Conservation (phyloP, 1,140 invertebrate genomes). For the Trypoxylus dichotomus region DNA sequence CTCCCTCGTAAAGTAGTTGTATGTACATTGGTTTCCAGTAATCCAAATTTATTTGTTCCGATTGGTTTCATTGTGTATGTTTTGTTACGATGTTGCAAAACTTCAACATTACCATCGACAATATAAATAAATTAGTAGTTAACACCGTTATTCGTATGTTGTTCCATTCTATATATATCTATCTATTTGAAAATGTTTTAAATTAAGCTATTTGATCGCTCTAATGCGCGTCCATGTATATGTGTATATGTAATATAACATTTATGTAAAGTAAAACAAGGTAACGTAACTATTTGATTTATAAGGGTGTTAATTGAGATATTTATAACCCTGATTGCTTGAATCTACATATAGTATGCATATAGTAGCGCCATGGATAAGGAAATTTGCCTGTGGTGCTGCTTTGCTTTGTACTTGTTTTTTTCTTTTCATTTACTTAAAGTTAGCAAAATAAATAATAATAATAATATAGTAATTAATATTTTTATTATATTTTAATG, state of each 20-base stretch:
- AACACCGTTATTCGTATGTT: background rate
- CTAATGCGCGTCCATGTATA: background rate
- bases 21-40: background rate
- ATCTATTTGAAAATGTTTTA: background rate
- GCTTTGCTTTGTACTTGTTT: too few relatives aligned
- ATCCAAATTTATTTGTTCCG: background rate
- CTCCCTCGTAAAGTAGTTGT: background rate
- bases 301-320: background rate
- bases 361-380: too few relatives aligned
- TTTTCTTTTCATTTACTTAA: too few relatives aligned
- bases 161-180: background rate
- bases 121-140: constrained; percentile 14
- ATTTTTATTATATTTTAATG: too few relatives aligned
- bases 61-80: background rate
- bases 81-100: background rate
- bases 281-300: constrained; percentile 5
- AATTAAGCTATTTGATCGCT: background rate
- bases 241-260: background rate
- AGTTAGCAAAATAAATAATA: too few relatives aligned
- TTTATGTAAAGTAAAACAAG: background rate
- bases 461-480: too few relatives aligned
- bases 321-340: background rate
- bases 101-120: background rate
- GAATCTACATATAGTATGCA: too few relatives aligned
- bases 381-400: too few relatives aligned